Evolutionary conservation across 2,797 vertebrate genomes (phyloP).

Genomic region (Danio choprae): DNA sequence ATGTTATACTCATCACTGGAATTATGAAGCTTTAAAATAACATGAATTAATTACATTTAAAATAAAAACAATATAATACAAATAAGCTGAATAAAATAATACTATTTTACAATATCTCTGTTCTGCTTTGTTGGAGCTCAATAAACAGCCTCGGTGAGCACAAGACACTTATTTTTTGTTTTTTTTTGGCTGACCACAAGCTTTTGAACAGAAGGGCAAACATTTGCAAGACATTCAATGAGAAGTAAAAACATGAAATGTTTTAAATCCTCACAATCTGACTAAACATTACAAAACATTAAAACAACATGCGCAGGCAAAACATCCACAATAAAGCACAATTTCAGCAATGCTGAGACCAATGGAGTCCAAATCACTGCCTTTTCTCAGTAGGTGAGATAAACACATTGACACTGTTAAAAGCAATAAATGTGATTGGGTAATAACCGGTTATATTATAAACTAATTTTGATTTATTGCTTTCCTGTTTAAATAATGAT

Average conservation of each 20-base stretch:
- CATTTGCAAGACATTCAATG: not conserved
- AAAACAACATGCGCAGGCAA: not conserved
- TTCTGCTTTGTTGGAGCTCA: no score
- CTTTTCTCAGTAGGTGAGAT: not conserved
- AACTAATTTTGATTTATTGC: not conserved
- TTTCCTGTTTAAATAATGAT: not conserved
- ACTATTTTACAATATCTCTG: no score
- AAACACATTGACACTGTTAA: not conserved
- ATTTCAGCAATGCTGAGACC: not conserved
- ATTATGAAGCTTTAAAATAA: no score
- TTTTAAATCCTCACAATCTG: not conserved
- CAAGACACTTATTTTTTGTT: no score
- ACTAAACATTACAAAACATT: not conserved
- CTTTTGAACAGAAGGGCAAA: not conserved
- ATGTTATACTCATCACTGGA: no score
- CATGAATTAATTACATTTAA: no score
- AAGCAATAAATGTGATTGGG: not conserved
- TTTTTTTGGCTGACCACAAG: not conserved
- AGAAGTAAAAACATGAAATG: not conserved
- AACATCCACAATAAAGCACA: not conserved
- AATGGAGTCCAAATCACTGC: not conserved
- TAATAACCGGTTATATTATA: not conserved
- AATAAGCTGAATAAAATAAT: no score
- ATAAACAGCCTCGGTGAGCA: no score
- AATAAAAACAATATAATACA: no score